phyloP scores from a whole-genome alignment of 2,113 vertebrate species.

The Pteruthius melanotis region DNA sequence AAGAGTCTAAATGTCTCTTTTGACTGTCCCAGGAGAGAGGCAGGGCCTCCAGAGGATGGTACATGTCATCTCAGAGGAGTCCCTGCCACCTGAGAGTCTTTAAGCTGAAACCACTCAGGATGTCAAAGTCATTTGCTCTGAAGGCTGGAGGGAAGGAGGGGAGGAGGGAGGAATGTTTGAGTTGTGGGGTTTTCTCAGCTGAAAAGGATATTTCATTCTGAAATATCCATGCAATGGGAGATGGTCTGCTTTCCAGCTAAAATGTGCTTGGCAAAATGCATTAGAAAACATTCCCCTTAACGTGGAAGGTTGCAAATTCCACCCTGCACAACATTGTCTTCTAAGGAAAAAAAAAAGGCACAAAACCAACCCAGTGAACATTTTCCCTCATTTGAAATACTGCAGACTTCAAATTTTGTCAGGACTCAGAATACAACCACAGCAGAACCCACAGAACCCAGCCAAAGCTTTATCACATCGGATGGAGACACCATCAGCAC shows the following conservation, averaged over 20 bases:
- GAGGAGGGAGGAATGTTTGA: neutral
- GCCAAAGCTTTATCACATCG: neutral
- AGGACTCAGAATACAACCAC: neutral
- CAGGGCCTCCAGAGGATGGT: neutral
- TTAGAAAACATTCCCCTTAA: neutral
- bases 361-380: neutral
- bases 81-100: neutral
- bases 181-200: neutral
- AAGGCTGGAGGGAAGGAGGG: neutral
- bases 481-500: neutral
- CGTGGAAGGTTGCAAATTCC: neutral
- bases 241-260: neutral
- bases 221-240: neutral
- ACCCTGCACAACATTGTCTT: neutral
- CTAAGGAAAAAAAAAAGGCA: neutral
- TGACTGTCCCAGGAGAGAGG: neutral
- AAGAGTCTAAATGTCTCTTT: neutral
- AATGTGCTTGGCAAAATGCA: neutral
- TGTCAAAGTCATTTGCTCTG: neutral
- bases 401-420: neutral
- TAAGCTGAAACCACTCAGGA: neutral
- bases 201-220: neutral
- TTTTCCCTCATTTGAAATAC: neutral
- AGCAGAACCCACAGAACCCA: neutral
- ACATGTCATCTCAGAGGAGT: neutral